These are phyloP conservation scores for Cryptoleucopteryx plumbea DNA, from an alignment of 2,113 vertebrate species.

Conservation along the genomic window DNA sequence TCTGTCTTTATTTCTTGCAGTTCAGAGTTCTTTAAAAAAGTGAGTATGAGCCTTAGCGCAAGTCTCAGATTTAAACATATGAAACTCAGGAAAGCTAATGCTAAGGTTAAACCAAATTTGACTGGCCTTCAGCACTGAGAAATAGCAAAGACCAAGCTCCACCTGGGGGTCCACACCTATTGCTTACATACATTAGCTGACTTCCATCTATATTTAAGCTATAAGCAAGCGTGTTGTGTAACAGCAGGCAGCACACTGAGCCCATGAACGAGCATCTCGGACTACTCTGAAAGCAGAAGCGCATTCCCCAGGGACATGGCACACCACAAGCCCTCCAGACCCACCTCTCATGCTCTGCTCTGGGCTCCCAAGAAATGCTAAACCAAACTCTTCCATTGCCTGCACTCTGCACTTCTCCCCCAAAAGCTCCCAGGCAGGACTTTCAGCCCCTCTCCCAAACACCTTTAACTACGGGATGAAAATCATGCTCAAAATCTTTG, in stretches of 20 bases:
- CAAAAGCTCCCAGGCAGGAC: background rate
- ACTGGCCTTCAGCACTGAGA: background rate
- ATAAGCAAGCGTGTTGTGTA: background rate
- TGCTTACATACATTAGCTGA: background rate
- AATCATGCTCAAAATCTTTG: background rate
- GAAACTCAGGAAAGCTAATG: background rate
- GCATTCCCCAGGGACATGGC: rapidly evolving
- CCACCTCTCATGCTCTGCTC: background rate
- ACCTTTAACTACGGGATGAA: background rate
- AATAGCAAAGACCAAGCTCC: background rate
- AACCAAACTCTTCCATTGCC: background rate
- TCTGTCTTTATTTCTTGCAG: background rate
- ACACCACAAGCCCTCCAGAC: background rate
- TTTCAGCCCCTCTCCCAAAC: background rate
- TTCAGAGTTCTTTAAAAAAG: background rate
- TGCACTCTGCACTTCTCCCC: background rate
- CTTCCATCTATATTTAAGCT: background rate
- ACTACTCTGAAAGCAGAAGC: rapidly evolving
- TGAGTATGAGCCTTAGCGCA: background rate
- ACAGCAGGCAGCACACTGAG: rapidly evolving
- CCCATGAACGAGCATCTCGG: background rate
- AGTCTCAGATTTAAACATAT: background rate
- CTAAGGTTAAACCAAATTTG: background rate
- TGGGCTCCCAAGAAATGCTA: background rate
- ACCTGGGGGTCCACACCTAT: background rate